Evolutionary conservation across 1,140 invertebrate species (phyloP).

Genomic region (Dufourea novaeangliae): DNA sequence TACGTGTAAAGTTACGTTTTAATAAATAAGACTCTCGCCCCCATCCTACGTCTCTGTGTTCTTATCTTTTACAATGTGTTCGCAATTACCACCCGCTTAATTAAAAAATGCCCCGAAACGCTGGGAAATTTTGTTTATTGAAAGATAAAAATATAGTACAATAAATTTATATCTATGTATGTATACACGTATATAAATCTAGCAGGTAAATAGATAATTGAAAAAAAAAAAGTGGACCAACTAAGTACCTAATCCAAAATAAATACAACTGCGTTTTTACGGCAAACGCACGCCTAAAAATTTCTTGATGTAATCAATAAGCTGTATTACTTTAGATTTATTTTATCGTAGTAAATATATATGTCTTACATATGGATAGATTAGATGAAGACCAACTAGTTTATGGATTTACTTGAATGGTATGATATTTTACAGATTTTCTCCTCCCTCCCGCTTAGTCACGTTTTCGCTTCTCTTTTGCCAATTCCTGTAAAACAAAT

Average conservation of each 20-base stretch:
- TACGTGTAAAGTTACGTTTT: constrained; percentile 65
- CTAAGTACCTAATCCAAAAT: constrained; percentile 46
- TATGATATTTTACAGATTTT: constrained; percentile 64
- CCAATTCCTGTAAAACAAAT: constrained; percentile 68
- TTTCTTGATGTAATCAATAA: constrained; percentile 20
- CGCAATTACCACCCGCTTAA: too few relatives aligned
- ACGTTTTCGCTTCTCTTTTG: constrained; percentile 61
- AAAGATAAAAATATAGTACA: constrained; percentile 80
- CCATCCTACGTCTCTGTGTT: neutral
- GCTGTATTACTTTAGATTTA: constrained; percentile 36
- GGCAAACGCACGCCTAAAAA: constrained; percentile 22
- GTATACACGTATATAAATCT: constrained; percentile 66
- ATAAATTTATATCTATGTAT: constrained; percentile 70
- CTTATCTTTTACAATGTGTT: neutral
- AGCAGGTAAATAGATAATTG: constrained; percentile 49
- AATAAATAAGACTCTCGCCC: constrained; percentile 60
- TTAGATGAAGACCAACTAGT: constrained; percentile 81
- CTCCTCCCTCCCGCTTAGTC: constrained; percentile 56
- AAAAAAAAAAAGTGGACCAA: constrained; percentile 50
- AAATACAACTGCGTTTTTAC: constrained; percentile 45
- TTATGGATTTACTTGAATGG: constrained; percentile 80
- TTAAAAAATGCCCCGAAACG: constrained; percentile 59
- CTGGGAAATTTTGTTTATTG: constrained; percentile 78
- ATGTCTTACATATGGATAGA: constrained; percentile 71
- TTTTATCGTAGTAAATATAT: constrained; percentile 61